Conservation (phyloP, 2,888 invertebrate genomes). For the Congeria kusceri region DNA sequence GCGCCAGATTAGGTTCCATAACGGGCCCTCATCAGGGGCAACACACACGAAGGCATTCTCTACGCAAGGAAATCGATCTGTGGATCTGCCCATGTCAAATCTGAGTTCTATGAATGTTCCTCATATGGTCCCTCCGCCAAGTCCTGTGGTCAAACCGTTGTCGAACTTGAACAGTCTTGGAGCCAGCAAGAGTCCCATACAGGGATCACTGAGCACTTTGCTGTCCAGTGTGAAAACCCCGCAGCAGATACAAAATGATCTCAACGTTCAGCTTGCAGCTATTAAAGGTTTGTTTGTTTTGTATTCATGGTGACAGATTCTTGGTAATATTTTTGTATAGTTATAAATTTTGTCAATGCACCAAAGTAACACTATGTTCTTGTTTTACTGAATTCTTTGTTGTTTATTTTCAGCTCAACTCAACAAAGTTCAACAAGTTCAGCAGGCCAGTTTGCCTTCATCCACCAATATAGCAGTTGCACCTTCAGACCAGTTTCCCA, state of each 20-base stretch:
- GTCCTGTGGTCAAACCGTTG: background rate
- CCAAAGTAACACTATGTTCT: too few relatives aligned
- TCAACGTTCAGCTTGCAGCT: slow-evolving; percentile 58
- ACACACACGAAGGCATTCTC: background rate
- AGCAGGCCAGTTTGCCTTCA: slow-evolving; percentile 24
- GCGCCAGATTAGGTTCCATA: slow-evolving; percentile 9
- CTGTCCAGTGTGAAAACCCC: slow-evolving; percentile 55
- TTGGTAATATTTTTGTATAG: too few relatives aligned
- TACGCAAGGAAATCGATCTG: background rate
- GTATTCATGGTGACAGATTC: too few relatives aligned
- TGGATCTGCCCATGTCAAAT: background rate
- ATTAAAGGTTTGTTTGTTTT: slow-evolving; percentile 47
- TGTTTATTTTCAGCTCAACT: slow-evolving; percentile 51
- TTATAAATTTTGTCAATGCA: too few relatives aligned
- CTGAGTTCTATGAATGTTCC: slow-evolving; percentile 1
- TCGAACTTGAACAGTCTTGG: background rate
- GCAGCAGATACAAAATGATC: slow-evolving; percentile 58
- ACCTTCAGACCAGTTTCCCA: slow-evolving; percentile 13
- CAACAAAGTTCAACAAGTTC: slow-evolving; percentile 55
- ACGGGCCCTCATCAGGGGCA: slow-evolving; percentile 9
- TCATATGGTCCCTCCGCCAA: slow-evolving; percentile 16
- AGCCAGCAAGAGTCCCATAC: slow-evolving; percentile 14
- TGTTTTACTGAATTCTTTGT: background rate
- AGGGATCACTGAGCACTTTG: slow-evolving; percentile 37
- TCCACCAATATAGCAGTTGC: slow-evolving; percentile 14